Evolutionary conservation across 2,797 vertebrate genomes (phyloP).

Genomic region (Sciurus carolinensis): DNA sequence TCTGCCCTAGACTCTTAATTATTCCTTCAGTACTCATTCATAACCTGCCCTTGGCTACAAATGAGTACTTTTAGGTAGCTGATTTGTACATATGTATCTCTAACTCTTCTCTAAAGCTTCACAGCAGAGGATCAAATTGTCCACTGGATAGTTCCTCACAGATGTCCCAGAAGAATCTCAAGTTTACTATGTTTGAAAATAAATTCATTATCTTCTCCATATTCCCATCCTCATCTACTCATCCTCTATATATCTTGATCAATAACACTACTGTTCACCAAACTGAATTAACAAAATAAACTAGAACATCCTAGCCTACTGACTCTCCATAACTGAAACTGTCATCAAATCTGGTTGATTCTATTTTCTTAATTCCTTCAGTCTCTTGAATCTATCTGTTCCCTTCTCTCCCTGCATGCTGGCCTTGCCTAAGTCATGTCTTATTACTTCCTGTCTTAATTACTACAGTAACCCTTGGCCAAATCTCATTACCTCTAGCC

Average conservation of each 20-base stretch:
- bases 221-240: background rate
- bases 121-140: conserved; percentile 30
- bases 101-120: background rate
- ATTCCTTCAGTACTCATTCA: background rate
- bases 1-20: background rate
- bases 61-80: background rate
- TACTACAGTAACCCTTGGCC: background rate
- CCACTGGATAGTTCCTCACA: background rate
- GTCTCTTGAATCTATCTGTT: background rate
- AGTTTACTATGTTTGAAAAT: conserved; percentile 6
- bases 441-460: conserved; percentile 14
- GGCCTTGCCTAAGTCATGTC: background rate
- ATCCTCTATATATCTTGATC: conserved; percentile 27
- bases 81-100: background rate
- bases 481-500: conserved; percentile 1
- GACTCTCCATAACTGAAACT: conserved; percentile 6
- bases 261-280: background rate
- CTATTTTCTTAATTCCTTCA: conserved; percentile 39
- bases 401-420: background rate
- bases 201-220: background rate
- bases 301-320: conserved; percentile 30
- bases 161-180: conserved; percentile 19
- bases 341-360: conserved; percentile 29
- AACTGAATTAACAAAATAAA: conserved; percentile 52
- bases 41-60: background rate